Base-by-base conservation (phyloP, 2,888 invertebrate genomes). In the Sylvicola cinctus region DNA sequence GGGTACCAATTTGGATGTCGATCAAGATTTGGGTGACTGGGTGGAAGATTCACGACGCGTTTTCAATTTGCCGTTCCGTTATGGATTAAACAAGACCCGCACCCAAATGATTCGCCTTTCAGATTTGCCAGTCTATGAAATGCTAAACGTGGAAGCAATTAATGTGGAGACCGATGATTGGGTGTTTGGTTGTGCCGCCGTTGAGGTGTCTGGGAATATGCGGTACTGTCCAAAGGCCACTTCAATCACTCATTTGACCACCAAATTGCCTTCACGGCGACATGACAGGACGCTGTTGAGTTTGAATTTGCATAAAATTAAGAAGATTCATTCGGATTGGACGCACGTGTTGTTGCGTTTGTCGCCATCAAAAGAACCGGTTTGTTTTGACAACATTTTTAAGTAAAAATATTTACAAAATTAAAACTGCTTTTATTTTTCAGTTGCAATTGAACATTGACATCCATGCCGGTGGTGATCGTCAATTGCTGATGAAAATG, bases 111-210 rank as follows among this genome's bases (percentile, higher is more conserved):
- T 58, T 23, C 44, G 48, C 3, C 38, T 57, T 5, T 34, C 39
- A 8, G 49, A 53, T 4, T 48, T 46, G 31, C 44, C 44, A 27
- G 3, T 23, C 16, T 33, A 10, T 15, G 15, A 68, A 49, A 66
- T 62, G 40, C 60, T 75, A 5, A 71, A 74, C 1, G 62, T 83
- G 2, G 70, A 80, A 45, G 65, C 71, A 0, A 51, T 72, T 2
- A 76, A 79, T 51, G 59, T 77, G 11, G 70, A 72, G 32, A 64
- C 66, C 16, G 66, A 63, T 30, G 74, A 80, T 40, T 87, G 85
- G 85, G 54, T 84, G 13, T 81, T 72, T 48, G 77, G 71, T 12
- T 85, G 84, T 48, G 63, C 66, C 36, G 74, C 76, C 2, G 62
- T 65, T 39, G 55, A 58, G 20, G 56, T 68, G 2, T 54, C 61